A percentile compares a stretch with the other conserved stretches of the same genome.
These are phyloP conservation scores for Hydractinia symbiolongicarpus DNA, from an alignment of 30 jellyfish, hydroid and myxozoan species.

Conservation along the genomic window DNA sequence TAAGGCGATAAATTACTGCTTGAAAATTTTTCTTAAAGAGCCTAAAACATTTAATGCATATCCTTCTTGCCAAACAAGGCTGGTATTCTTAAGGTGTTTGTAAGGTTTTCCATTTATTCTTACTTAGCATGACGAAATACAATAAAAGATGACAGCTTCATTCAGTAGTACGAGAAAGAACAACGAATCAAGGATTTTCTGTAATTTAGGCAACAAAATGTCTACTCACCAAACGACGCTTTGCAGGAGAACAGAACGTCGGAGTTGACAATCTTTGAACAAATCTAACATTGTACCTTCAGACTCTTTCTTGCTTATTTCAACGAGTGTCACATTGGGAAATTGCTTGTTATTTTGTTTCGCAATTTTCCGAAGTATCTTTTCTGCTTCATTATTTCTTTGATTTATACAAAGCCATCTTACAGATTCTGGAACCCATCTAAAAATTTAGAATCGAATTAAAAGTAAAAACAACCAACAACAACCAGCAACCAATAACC, in stretches of 20 bases:
- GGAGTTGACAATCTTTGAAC: not conserved
- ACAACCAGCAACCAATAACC: no score
- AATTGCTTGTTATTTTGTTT: not conserved
- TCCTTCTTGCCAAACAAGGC: no score
- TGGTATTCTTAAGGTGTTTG: no score
- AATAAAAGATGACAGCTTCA: no score
- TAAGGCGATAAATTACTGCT: no score
- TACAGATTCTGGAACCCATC: slow-evolving; percentile 1
- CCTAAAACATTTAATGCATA: no score
- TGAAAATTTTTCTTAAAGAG: no score
- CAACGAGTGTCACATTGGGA: not conserved
- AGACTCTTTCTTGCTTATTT: not conserved
- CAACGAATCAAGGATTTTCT: no score
- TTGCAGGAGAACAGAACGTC: not conserved
- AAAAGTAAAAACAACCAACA: not conserved
- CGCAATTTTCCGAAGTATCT: not conserved
- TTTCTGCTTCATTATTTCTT: not conserved
- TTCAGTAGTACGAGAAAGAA: no score
- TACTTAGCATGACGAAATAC: no score
- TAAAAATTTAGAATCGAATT: not conserved
- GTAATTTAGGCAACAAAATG: no score
- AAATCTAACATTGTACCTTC: not conserved
- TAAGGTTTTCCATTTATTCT: no score
- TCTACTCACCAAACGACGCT: not conserved
- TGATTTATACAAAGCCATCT: not conserved